phyloP scores from a whole-genome alignment of 2,113 vertebrate genomes.

The Scartelaos histophorus region DNA sequence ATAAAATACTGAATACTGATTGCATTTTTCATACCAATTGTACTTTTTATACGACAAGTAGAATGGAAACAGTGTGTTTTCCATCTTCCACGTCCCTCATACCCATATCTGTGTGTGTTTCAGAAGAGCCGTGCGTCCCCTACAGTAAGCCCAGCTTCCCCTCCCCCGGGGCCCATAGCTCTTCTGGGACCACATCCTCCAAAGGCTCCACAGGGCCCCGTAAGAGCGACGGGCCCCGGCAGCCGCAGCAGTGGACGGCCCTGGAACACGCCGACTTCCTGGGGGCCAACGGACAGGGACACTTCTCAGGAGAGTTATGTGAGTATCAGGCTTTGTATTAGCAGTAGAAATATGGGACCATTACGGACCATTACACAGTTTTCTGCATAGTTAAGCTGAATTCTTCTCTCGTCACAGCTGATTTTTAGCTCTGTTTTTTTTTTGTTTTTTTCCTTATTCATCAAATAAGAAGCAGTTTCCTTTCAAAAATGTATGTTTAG shows the following conservation, averaged over 20 bases:
- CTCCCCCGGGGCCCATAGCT: conserved; percentile 94
- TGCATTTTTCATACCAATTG: too few relatives aligned
- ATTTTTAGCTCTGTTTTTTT: too few relatives aligned
- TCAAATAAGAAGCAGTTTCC: too few relatives aligned
- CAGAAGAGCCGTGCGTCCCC: conserved; percentile 92
- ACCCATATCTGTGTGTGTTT: conserved; percentile 52
- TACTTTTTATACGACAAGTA: too few relatives aligned
- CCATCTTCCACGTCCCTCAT: neutral
- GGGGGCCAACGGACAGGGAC: conserved; percentile 90
- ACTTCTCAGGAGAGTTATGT: conserved; percentile 97
- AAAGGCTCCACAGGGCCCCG: conserved; percentile 96
- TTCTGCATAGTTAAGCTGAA: too few relatives aligned
- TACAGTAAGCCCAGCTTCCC: conserved; percentile 97
- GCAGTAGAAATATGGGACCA: neutral
- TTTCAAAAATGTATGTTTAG: too few relatives aligned
- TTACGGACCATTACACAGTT: too few relatives aligned
- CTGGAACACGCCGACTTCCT: conserved; percentile 90
- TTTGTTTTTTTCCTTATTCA: too few relatives aligned
- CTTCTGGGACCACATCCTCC: conserved; percentile 95
- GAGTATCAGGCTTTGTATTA: conserved; percentile 34
- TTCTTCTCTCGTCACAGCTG: too few relatives aligned
- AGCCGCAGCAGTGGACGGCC: conserved; percentile 83
- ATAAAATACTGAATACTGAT: too few relatives aligned
- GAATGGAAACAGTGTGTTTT: too few relatives aligned
- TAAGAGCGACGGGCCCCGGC: conserved; percentile 83